These are phyloP conservation scores for Conops quadrifasciatus DNA, from an alignment of 2,888 invertebrate species.

Conservation along the genomic window DNA sequence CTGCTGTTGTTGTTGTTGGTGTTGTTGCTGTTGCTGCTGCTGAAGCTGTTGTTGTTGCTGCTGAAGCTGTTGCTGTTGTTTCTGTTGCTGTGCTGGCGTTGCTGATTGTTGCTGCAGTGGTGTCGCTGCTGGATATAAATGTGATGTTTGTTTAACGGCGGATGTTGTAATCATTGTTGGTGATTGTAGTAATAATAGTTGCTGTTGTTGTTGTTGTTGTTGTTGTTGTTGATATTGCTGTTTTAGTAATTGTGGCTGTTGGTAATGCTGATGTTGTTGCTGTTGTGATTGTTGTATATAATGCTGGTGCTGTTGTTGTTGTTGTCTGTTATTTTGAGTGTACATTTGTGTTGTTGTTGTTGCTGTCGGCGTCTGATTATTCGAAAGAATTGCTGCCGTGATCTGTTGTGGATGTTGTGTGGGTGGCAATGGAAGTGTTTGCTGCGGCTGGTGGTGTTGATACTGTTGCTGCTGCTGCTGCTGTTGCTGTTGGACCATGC, in stretches of 20 bases:
- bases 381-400: conserved; percentile 60
- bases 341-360: conserved; percentile 46
- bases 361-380: conserved; percentile 53
- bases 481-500: conserved; percentile 55
- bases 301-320: conserved; percentile 49
- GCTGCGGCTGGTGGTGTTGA: conserved; percentile 52
- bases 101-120: conserved; percentile 48
- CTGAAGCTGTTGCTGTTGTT: conserved; percentile 55
- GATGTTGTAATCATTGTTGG: conserved; percentile 50
- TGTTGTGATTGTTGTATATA: conserved; percentile 50
- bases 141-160: conserved; percentile 62
- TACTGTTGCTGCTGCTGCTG: conserved; percentile 53
- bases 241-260: conserved; percentile 39
- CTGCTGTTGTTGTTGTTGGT: conserved; percentile 45
- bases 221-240: conserved; percentile 55
- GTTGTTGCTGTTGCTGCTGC: conserved; percentile 46
- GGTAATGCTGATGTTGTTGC: conserved; percentile 50
- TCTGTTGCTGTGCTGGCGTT: conserved; percentile 46
- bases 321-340: conserved; percentile 47
- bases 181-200: conserved; percentile 45
- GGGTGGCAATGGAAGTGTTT: conserved; percentile 62
- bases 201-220: conserved; percentile 44
- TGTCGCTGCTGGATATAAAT: conserved; percentile 61
- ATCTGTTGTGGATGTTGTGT: conserved; percentile 66
- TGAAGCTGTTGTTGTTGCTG: conserved; percentile 52